Evolutionary conservation across 2,797 vertebrate genomes (phyloP).

Genomic region (Margarornis squamiger): DNA sequence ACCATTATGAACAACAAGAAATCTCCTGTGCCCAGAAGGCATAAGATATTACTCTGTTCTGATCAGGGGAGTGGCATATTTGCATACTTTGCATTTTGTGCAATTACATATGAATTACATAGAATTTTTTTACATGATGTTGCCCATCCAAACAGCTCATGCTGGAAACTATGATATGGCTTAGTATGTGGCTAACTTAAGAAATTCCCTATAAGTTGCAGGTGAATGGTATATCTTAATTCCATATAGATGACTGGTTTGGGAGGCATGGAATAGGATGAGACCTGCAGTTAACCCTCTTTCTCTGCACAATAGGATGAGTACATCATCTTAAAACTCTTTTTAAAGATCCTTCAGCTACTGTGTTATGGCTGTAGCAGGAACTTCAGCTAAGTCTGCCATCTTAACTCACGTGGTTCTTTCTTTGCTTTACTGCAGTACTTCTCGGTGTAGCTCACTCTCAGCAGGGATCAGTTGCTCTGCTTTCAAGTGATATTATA

Average conservation of each 20-base stretch:
- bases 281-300: neutral
- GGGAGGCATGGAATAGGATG: neutral
- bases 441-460: neutral
- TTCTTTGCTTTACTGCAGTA: neutral
- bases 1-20: neutral
- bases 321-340: neutral
- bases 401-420: neutral
- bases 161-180: neutral
- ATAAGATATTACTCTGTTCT: neutral
- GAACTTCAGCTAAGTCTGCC: neutral
- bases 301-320: neutral
- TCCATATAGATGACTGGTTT: neutral
- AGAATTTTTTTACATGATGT: neutral
- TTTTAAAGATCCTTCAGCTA: neutral
- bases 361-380: neutral
- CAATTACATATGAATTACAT: neutral
- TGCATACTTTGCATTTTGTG: neutral
- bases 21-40: neutral
- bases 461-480: neutral
- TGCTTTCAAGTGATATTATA: neutral
- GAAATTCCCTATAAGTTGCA: neutral
- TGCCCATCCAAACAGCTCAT: neutral
- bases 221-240: neutral
- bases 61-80: neutral
- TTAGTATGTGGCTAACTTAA: neutral